Base-by-base conservation (phyloP, 1,140 invertebrate genomes). In the Drosophila nebulosa region DNA sequence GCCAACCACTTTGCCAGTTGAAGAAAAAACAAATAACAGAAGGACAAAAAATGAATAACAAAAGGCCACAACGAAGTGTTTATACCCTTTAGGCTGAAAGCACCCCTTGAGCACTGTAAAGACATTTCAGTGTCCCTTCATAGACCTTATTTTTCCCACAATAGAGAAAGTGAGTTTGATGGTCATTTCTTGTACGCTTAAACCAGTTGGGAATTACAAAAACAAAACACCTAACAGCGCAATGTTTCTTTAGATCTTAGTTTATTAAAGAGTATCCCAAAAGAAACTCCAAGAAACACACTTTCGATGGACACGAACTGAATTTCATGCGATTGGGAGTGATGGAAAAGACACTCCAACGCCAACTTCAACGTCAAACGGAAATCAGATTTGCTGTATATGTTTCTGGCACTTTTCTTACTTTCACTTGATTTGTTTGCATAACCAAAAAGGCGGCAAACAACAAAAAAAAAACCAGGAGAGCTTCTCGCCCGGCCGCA, bases 381-480 rank as follows among this genome's bases (percentile, higher is more conserved):
- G 83, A 88, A 75, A 88, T 88, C 83, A 74, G 83, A 86, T 88
- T 88, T 88, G 83, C 39, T 46, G 10, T 72, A 75, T 67, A 42
- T 59, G 60, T 24, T n/a, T 39, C 39, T 55, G 64, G 76, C 64
- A 78, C 64, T 71, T 65, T 46, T 46, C 39, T 46, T 46, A 46
- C 57, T 56, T 73, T 46, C 52, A 77, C 68, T 69, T 78, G 79
- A 83, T 83, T 83, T 83, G 79, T 72, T 75, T 65, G 79, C 74
- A 83, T 65, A 80, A 80, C 65, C 69, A 74, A 65, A 61, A 73
- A 42, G 42, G 50, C 10, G 5, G 50, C 50, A 4, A 57, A 42
- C 39, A 21, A 7, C 3, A 51, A 35, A 30, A 9, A 50, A 27
- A 39, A 50, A 46, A 22, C 55, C 32, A 52, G 75, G 68, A 61